These are phyloP conservation scores for Cenopis cana DNA, from an alignment of 2,888 invertebrate genomes.

Conservation along the genomic window DNA sequence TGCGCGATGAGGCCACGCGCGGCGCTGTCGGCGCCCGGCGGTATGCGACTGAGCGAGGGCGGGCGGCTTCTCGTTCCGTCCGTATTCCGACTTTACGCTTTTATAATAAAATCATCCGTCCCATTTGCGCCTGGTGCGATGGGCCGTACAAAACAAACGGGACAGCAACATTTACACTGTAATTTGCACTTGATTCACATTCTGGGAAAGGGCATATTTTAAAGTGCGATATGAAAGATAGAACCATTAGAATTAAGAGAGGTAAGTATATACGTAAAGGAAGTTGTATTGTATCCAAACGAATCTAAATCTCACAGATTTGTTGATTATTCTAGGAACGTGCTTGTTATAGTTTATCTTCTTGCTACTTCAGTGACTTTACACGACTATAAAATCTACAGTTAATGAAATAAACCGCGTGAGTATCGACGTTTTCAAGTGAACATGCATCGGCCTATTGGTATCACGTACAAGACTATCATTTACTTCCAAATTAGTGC, in stretches of 20 bases:
- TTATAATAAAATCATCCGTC: slow-evolving; percentile 40
- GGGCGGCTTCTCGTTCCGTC: slow-evolving; percentile 57
- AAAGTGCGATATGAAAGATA: slow-evolving; percentile 8
- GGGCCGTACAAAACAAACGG: slow-evolving; percentile 11
- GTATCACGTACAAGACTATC: background rate
- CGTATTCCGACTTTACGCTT: slow-evolving; percentile 35
- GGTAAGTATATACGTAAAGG: no score
- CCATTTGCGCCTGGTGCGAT: slow-evolving; percentile 28
- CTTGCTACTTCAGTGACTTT: slow-evolving; percentile 19
- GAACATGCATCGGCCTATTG: slow-evolving; percentile 8
- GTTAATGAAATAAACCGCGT: background rate
- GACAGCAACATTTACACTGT: slow-evolving; percentile 37
- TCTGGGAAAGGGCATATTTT: slow-evolving; percentile 24
- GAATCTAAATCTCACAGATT: no score
- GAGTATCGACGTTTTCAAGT: background rate
- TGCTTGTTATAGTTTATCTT: background rate
- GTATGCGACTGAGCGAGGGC: slow-evolving; percentile 75
- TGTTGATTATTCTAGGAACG: background rate
- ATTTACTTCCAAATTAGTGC: slow-evolving; percentile 10
- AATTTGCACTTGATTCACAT: slow-evolving; percentile 26
- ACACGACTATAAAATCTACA: slow-evolving; percentile 19
- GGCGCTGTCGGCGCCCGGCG: slow-evolving; percentile 72
- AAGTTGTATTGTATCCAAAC: no score
- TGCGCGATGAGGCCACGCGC: slow-evolving; percentile 65
- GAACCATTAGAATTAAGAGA: no score